Evolutionary conservation across 1,140 invertebrate genomes (phyloP).

Genomic region (Drosophila pectinifera): DNA sequence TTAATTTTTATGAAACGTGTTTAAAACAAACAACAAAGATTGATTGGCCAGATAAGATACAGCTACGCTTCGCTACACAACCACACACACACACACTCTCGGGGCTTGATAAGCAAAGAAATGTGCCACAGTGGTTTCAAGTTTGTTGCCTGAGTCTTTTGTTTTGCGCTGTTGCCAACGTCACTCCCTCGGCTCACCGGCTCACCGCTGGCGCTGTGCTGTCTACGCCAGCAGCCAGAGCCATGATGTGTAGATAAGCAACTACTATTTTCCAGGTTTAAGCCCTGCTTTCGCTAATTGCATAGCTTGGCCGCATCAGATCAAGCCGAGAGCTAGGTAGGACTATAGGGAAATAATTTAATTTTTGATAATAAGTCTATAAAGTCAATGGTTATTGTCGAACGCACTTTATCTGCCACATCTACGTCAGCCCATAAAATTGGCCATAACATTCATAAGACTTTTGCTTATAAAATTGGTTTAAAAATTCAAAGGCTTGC

Average conservation of each 20-base stretch:
- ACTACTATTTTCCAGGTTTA: constrained; percentile 36
- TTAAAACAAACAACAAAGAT: constrained; percentile 83
- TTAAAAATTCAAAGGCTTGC: constrained; percentile 7
- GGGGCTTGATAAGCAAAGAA: constrained; percentile 68
- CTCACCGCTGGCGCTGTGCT: constrained; percentile 64
- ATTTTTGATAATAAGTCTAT: not conserved
- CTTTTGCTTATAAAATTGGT: not conserved
- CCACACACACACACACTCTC: constrained; percentile 21
- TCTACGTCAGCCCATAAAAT: not conserved
- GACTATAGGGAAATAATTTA: constrained; percentile 1
- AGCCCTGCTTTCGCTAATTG: constrained; percentile 31
- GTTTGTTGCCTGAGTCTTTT: constrained; percentile 78
- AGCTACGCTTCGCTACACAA: constrained; percentile 62
- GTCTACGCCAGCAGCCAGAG: constrained; percentile 54
- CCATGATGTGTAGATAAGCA: constrained; percentile 24
- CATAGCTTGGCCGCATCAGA: not conserved
- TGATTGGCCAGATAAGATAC: constrained; percentile 81
- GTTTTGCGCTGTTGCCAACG: constrained; percentile 72
- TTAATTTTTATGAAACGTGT: constrained; percentile 84
- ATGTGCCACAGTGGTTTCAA: constrained; percentile 69
- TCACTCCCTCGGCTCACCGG: constrained; percentile 10
- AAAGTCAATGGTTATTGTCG: constrained; percentile 3
- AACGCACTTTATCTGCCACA: constrained; percentile 3
- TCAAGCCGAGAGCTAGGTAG: not conserved
- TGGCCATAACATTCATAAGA: constrained; percentile 1